Evolutionary conservation across 2,797 vertebrate genomes (phyloP).

Genomic region (Silurus lanzhouensis): DNA sequence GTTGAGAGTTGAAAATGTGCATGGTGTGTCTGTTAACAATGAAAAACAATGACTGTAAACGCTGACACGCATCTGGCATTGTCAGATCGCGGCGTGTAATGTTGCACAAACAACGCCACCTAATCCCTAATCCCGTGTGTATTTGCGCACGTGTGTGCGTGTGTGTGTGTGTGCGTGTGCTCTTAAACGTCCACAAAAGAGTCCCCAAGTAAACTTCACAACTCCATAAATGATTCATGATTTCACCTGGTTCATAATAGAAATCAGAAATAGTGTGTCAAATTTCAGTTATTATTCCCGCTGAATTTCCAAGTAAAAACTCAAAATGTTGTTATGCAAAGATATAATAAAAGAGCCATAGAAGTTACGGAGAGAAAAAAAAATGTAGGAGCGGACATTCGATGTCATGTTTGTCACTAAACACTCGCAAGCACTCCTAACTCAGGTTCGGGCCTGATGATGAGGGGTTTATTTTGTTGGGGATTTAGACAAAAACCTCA

Average conservation of each 20-base stretch:
- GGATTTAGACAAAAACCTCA: background rate
- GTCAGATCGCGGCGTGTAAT: constrained; percentile 10
- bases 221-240: constrained; percentile 10
- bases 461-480: background rate
- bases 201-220: background rate
- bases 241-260: background rate
- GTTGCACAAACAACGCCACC: constrained; percentile 14
- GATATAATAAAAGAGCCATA: background rate
- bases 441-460: background rate
- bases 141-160: background rate
- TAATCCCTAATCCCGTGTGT: background rate
- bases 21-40: constrained; percentile 36
- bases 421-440: background rate
- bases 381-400: too few species aligned
- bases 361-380: too few species aligned
- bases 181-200: constrained; percentile 5
- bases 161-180: background rate
- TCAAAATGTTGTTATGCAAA: background rate
- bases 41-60: constrained; percentile 37
- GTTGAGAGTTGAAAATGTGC: background rate
- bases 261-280: too few species aligned
- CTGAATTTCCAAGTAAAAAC: background rate
- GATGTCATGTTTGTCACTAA: background rate
- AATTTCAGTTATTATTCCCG: too few species aligned
- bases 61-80: constrained; percentile 22